A percentile compares a stretch with the other conserved stretches of the same genome.
Conservation (phyloP, 1,140 invertebrate species). For the Battus philenor region DNA sequence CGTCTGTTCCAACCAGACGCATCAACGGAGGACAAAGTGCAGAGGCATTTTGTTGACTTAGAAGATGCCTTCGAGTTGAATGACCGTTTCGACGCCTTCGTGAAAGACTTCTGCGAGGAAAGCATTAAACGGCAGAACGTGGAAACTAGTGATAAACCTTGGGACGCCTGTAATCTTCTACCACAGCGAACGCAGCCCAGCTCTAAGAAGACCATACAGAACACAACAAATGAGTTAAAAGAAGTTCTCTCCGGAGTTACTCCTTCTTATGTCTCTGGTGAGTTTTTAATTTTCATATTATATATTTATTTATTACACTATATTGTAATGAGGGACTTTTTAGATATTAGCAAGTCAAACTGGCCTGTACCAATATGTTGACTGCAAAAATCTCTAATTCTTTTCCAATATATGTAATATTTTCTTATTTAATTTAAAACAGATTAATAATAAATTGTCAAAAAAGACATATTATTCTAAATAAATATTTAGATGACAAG, state of each 20-base stretch:
- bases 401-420: too few species aligned
- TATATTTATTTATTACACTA: not conserved
- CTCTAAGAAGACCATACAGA: conserved; percentile 29
- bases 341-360: too few species aligned
- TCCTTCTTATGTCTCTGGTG: conserved; percentile 48
- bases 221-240: conserved; percentile 34
- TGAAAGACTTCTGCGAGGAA: conserved; percentile 56
- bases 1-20: conserved; percentile 37
- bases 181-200: conserved; percentile 34
- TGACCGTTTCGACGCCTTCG: conserved; percentile 44
- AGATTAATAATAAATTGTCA: too few species aligned
- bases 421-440: too few species aligned
- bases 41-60: conserved; percentile 25
- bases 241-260: conserved; percentile 46
- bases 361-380: too few species aligned
- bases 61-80: conserved; percentile 16
- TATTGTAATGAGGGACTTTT: too few species aligned
- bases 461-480: too few species aligned
- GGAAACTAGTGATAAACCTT: conserved; percentile 45
- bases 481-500: too few species aligned
- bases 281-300: conserved; percentile 5
- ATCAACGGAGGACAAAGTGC: conserved; percentile 34
- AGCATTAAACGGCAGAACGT: conserved; percentile 29
- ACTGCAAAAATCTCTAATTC: too few species aligned
- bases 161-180: conserved; percentile 50